Evolutionary conservation across 2,113 vertebrate species (phyloP).

Genomic region (Melanerpes formicivorus): DNA sequence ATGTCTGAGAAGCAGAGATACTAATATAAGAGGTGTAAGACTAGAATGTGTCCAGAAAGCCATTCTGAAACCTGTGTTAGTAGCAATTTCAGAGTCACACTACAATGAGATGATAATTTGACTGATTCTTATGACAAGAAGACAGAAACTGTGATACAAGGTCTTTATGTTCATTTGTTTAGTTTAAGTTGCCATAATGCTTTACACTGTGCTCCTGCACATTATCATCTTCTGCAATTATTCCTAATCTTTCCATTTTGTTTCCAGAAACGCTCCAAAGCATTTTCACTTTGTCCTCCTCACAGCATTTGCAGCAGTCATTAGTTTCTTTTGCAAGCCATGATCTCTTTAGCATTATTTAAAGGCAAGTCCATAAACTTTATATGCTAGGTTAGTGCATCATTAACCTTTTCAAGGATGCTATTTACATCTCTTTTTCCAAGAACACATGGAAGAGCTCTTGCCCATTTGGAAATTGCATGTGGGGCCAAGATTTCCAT

Average conservation of each 20-base stretch:
- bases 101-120: not conserved
- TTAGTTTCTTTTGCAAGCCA: slow-evolving; percentile 34
- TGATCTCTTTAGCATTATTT: slow-evolving; percentile 51
- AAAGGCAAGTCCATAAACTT: slow-evolving; percentile 38
- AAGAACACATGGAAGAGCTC: slow-evolving; percentile 40
- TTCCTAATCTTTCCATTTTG: not conserved
- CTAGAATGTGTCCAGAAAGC: not conserved
- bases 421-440: slow-evolving; percentile 34
- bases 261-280: slow-evolving; percentile 37
- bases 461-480: slow-evolving; percentile 31
- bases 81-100: not conserved
- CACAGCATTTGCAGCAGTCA: not conserved
- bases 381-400: slow-evolving; percentile 22
- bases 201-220: not conserved
- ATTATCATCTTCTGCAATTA: not conserved
- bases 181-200: not conserved
- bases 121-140: not conserved
- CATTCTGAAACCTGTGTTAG: not conserved
- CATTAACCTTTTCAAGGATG: slow-evolving; percentile 52
- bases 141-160: not conserved
- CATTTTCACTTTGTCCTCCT: slow-evolving; percentile 7
- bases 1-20: slow-evolving; percentile 18
- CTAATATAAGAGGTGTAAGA: not conserved
- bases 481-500: slow-evolving; percentile 8
- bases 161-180: not conserved